These are phyloP conservation scores for Microtus pennsylvanicus DNA, from an alignment of 2,113 vertebrate genomes.

Conservation along the genomic window DNA sequence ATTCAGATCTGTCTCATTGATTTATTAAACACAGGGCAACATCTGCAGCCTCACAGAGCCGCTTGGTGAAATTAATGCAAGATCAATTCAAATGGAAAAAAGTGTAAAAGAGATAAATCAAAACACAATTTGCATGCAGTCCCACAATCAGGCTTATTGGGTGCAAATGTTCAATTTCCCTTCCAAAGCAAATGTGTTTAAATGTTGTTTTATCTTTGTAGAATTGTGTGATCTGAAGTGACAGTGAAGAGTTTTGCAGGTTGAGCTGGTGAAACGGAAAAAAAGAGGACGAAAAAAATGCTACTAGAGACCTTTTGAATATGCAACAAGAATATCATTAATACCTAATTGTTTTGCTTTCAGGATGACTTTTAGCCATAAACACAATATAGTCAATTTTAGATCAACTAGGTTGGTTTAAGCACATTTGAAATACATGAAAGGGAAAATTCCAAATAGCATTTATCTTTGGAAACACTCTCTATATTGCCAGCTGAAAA, in stretches of 20 bases:
- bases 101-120: slow-evolving; percentile 93
- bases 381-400: slow-evolving; percentile 82
- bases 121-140: slow-evolving; percentile 92
- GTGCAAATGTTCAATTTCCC: slow-evolving; percentile 89
- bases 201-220: slow-evolving; percentile 88
- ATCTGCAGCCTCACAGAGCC: slow-evolving; percentile 92
- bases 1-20: slow-evolving; percentile 94
- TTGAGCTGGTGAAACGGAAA: slow-evolving; percentile 86
- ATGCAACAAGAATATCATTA: slow-evolving; percentile 89
- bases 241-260: slow-evolving; percentile 89
- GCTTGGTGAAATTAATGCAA: slow-evolving; percentile 92
- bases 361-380: slow-evolving; percentile 80
- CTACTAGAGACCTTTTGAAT: slow-evolving; percentile 88
- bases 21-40: slow-evolving; percentile 94
- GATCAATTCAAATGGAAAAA: slow-evolving; percentile 94
- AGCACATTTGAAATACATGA: slow-evolving; percentile 82
- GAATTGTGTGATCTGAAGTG: slow-evolving; percentile 89
- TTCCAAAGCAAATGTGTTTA: slow-evolving; percentile 89
- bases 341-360: slow-evolving; percentile 86
- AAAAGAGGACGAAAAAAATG: slow-evolving; percentile 75
- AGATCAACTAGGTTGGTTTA: slow-evolving; percentile 78
- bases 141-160: slow-evolving; percentile 91
- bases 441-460: slow-evolving; percentile 77
- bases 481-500: slow-evolving; percentile 75
- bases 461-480: slow-evolving; percentile 68